These are phyloP conservation scores for Sarotherodon lohbergeri DNA, from an alignment of 2,113 vertebrate genomes.

Conservation along the genomic window DNA sequence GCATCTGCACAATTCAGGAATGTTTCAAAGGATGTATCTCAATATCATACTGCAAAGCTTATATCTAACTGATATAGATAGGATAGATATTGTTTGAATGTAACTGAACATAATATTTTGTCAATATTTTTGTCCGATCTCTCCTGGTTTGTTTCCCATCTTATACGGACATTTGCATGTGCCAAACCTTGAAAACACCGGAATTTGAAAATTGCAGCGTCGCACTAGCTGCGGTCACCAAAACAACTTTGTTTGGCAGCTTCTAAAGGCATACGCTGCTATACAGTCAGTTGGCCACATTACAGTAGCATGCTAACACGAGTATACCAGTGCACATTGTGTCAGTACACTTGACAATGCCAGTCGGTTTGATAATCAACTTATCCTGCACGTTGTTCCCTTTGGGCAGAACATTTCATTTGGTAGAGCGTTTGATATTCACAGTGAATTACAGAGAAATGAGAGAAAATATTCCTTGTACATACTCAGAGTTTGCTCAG, in stretches of 20 bases:
- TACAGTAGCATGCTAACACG: slow-evolving; percentile 23
- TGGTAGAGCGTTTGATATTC: background rate
- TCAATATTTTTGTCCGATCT: slow-evolving; percentile 2
- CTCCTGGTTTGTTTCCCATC: background rate
- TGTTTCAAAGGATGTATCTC: slow-evolving; percentile 1
- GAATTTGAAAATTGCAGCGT: slow-evolving; percentile 45
- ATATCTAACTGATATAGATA: background rate
- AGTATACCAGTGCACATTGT: slow-evolving; percentile 4
- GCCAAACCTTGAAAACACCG: slow-evolving; percentile 56
- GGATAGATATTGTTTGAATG: background rate
- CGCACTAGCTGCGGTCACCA: slow-evolving; percentile 46
- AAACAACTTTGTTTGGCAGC: background rate
- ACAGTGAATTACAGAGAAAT: background rate
- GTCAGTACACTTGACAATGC: slow-evolving; percentile 6
- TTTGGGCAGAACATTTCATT: background rate
- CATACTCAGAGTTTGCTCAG: background rate
- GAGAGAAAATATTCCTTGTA: slow-evolving; percentile 11
- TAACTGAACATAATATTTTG: background rate
- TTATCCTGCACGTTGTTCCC: background rate
- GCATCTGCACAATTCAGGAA: slow-evolving; percentile 23
- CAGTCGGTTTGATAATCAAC: slow-evolving; percentile 2
- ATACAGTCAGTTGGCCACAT: background rate
- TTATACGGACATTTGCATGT: slow-evolving; percentile 42
- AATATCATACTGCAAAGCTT: background rate
- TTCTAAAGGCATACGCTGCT: background rate